These are phyloP conservation scores for Nemotelus pantherinus DNA, from an alignment of 2,888 invertebrate genomes.

Conservation along the genomic window DNA sequence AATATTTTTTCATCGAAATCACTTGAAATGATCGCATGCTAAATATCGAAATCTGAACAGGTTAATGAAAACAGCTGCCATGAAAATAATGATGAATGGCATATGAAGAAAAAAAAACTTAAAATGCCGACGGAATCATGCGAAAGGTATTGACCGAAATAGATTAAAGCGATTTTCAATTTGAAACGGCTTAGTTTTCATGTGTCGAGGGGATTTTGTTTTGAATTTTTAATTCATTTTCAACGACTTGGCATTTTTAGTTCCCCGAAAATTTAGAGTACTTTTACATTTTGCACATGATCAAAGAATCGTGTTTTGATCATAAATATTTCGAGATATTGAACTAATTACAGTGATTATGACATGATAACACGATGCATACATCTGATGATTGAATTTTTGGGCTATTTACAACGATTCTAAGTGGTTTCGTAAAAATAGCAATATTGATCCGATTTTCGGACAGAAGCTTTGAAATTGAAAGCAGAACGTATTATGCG, in stretches of 20 bases:
- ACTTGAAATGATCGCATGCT: constrained; percentile 37
- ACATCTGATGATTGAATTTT: neutral
- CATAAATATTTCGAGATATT: constrained; percentile 34
- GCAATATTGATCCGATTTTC: neutral
- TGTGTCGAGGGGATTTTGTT: neutral
- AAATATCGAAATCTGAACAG: constrained; percentile 44
- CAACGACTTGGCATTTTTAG: neutral
- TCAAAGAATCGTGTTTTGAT: constrained; percentile 10
- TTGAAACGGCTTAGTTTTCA: constrained; percentile 7
- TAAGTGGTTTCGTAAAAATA: constrained; percentile 25
- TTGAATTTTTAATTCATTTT: too few relatives aligned
- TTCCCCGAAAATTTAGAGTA: neutral
- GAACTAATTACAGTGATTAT: constrained; percentile 27
- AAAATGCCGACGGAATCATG: constrained; percentile 30
- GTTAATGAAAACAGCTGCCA: constrained; percentile 42
- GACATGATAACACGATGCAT: constrained; percentile 6
- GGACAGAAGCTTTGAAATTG: neutral
- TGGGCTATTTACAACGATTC: neutral
- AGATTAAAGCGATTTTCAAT: constrained; percentile 18
- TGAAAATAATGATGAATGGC: constrained; percentile 33
- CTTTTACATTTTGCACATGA: constrained; percentile 38
- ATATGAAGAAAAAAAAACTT: constrained; percentile 24
- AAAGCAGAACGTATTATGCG: too few relatives aligned
- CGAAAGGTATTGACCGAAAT: constrained; percentile 40
- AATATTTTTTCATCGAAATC: constrained; percentile 10